Percentiles rank a stretch among this genome's conserved stretches.
These are phyloP conservation scores for Perca schrenkii DNA, from an alignment of 2,113 vertebrate genomes.

Conservation along the genomic window DNA sequence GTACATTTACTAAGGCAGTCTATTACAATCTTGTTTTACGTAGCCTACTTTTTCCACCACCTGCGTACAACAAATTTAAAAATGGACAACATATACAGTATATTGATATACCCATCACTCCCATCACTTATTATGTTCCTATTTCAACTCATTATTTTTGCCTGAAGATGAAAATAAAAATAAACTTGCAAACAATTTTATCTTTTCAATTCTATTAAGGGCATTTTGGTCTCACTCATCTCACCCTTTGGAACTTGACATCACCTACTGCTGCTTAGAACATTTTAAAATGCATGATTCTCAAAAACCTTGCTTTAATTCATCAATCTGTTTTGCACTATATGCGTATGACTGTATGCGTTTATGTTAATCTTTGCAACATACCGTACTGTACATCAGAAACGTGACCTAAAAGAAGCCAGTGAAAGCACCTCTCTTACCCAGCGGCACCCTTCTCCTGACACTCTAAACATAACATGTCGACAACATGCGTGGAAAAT, in stretches of 20 bases:
- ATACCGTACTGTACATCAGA: not conserved
- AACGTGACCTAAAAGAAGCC: constrained; percentile 1
- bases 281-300: not conserved
- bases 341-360: not conserved
- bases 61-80: no score
- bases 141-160: no score
- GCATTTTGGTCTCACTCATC: not conserved
- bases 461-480: constrained; percentile 64
- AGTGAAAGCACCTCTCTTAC: not conserved
- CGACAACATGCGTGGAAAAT: constrained; percentile 69
- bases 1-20: no score
- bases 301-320: not conserved
- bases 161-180: no score
- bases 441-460: not conserved
- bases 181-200: no score
- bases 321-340: not conserved
- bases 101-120: no score
- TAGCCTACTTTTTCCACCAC: no score
- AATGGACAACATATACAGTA: no score
- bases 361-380: not conserved
- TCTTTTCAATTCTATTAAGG: no score
- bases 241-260: not conserved
- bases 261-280: not conserved
- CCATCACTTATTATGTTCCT: no score
- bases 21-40: no score